Base-by-base conservation (phyloP, 2,888 invertebrate genomes). In the Cryptocheilus praepositus region DNA sequence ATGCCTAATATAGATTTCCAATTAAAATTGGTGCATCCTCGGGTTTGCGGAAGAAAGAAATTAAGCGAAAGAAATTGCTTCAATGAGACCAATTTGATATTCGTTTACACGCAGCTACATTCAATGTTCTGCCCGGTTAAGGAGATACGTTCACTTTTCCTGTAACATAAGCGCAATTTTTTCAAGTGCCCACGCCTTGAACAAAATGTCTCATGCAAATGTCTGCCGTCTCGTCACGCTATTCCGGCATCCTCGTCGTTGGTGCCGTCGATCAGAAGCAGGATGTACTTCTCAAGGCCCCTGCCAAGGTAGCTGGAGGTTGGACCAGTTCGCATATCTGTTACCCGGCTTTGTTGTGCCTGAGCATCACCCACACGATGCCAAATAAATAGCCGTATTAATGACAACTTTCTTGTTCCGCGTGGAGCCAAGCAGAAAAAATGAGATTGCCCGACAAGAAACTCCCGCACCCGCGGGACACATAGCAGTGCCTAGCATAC, bases 211-310 rank as follows among this genome's bases (percentile, higher is more conserved):
- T 54, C 36, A 13, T 53, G 25, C 11, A 18, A 18, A 28, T 18
- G n/a, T 25, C 15, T 13, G n/a, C 8, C 28, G 54, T 25, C 36
- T n/a, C 18, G 18, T 54, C 25, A 54, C 16, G 18, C 22, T 5
- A 54, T 54, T 25, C n/a, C 28, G 25, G 15, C 18, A n/a, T 54
- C 36, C 5, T 25, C n/a, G 18, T 28, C 28, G 44, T 51, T 49
- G 43, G 16, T 44, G 25, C 36, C 16, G 56, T 66, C 43, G 22
- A 43, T 59, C 64, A 67, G 64, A 54, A 64, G 54, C 67, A 67
- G 67, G 67, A 67, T 67, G 18, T 36, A 25, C 21, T 46, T 58
- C 53, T 58, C 67, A 67, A 67, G 67, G 67, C 46, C 25, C 43
- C 43, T 18, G 11, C 61, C 49, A n/a, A 56, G 58, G 64, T 58